These are phyloP conservation scores for Tinea semifulvella DNA, from an alignment of 2,888 invertebrate genomes.

Conservation along the genomic window DNA sequence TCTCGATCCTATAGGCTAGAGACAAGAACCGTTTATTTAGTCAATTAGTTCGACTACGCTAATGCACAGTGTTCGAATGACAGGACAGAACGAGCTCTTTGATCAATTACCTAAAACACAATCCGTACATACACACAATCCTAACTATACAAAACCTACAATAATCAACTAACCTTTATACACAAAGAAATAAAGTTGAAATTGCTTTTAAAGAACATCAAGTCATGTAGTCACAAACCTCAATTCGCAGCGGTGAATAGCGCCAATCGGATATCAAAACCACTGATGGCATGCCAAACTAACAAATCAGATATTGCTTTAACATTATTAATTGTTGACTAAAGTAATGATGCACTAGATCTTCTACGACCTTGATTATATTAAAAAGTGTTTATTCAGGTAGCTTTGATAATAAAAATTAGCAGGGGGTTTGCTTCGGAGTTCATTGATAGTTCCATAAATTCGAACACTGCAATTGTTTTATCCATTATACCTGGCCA, in stretches of 20 bases:
- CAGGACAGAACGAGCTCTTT: constrained; percentile 11
- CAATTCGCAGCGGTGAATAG: constrained; percentile 6
- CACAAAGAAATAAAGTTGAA: background rate
- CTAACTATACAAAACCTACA: background rate
- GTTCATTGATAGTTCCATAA: too few species aligned
- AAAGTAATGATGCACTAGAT: too few species aligned
- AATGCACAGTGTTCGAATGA: constrained; percentile 7
- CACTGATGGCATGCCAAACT: constrained; percentile 10
- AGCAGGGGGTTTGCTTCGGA: too few species aligned
- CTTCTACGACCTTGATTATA: too few species aligned
- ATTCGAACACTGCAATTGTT: too few species aligned
- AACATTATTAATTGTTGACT: too few species aligned
- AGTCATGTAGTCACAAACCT: constrained; percentile 2
- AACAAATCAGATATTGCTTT: constrained; percentile 7
- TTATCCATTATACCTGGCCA: too few species aligned
- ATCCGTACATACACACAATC: constrained; percentile 1
- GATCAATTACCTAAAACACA: constrained; percentile 12
- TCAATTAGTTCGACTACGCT: constrained; percentile 8
- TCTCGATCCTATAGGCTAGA: too few species aligned
- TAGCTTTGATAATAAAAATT: too few species aligned
- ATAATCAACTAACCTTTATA: background rate
- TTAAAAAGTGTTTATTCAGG: too few species aligned
- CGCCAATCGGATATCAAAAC: constrained; percentile 12
- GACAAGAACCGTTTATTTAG: constrained; percentile 8
- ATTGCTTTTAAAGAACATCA: background rate